Percentiles rank a stretch among this genome's conserved stretches.
These are phyloP conservation scores for Ennomos fuscantarius DNA, from an alignment of 2,888 invertebrate genomes.

Conservation along the genomic window DNA sequence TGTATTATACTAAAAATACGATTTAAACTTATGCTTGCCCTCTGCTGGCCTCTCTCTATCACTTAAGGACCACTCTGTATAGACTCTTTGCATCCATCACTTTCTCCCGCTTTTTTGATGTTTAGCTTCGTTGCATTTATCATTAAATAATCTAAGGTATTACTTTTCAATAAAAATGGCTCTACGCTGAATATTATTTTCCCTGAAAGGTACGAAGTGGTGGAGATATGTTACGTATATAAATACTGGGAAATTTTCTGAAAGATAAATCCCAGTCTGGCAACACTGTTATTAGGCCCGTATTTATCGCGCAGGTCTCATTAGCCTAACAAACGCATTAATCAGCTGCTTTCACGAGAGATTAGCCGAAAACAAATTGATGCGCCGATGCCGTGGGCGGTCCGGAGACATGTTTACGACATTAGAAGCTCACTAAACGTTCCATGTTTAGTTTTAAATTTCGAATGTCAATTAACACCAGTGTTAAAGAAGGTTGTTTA, in stretches of 20 bases:
- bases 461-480: slow-evolving; percentile 67
- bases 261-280: slow-evolving; percentile 5
- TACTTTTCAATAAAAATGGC: too few species aligned
- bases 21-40: too few species aligned
- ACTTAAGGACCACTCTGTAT: too few species aligned
- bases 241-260: not conserved
- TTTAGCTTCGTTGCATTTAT: too few species aligned
- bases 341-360: slow-evolving; percentile 70
- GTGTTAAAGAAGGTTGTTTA: slow-evolving; percentile 54
- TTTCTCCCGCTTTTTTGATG: too few species aligned
- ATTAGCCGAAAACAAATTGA: slow-evolving; percentile 80
- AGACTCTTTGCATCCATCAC: too few species aligned
- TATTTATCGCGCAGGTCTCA: slow-evolving; percentile 67
- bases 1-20: too few species aligned
- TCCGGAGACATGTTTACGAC: slow-evolving; percentile 65
- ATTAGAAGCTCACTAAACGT: slow-evolving; percentile 49
- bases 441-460: slow-evolving; percentile 46
- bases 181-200: too few species aligned
- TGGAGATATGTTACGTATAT: too few species aligned
- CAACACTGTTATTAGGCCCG: slow-evolving; percentile 20
- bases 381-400: slow-evolving; percentile 64
- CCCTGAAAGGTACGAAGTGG: too few species aligned
- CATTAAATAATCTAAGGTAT: too few species aligned
- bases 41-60: too few species aligned
- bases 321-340: slow-evolving; percentile 74